These are phyloP conservation scores for Megatriorchis doriae DNA, from an alignment of 2,113 vertebrate genomes.

Conservation along the genomic window DNA sequence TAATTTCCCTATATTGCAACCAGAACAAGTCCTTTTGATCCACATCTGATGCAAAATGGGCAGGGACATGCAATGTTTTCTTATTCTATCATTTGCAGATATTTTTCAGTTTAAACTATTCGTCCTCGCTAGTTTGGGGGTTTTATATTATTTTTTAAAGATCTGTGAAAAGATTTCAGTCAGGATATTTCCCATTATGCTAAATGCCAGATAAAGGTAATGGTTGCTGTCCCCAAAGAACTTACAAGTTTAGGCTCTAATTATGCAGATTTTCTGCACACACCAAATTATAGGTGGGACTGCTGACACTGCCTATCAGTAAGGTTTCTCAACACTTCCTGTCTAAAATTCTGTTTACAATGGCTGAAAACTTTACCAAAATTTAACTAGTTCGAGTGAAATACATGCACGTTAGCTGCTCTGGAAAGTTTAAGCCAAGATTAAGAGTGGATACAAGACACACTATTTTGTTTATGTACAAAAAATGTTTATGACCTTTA, in stretches of 20 bases:
- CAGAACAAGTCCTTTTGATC: neutral
- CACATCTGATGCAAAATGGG: neutral
- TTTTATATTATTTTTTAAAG: neutral
- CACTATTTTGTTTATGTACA: neutral
- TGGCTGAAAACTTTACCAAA: neutral
- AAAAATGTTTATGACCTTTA: neutral
- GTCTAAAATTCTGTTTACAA: neutral
- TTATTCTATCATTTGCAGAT: neutral
- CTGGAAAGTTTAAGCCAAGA: neutral
- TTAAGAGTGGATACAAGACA: neutral
- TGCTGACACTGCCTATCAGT: neutral
- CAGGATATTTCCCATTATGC: neutral
- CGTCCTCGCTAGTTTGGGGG: rapidly evolving
- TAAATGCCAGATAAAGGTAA: neutral
- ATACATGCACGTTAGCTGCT: neutral
- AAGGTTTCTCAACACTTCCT: neutral
- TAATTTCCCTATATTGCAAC: neutral
- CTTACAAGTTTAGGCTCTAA: neutral
- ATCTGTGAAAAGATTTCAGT: neutral
- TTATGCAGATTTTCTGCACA: neutral
- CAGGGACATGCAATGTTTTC: neutral
- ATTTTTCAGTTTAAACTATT: neutral
- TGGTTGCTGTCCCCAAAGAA: neutral
- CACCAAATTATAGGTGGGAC: neutral
- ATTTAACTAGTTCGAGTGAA: neutral